These are phyloP conservation scores for Adela reaumurella DNA, from an alignment of 2,888 invertebrate genomes.

Conservation along the genomic window DNA sequence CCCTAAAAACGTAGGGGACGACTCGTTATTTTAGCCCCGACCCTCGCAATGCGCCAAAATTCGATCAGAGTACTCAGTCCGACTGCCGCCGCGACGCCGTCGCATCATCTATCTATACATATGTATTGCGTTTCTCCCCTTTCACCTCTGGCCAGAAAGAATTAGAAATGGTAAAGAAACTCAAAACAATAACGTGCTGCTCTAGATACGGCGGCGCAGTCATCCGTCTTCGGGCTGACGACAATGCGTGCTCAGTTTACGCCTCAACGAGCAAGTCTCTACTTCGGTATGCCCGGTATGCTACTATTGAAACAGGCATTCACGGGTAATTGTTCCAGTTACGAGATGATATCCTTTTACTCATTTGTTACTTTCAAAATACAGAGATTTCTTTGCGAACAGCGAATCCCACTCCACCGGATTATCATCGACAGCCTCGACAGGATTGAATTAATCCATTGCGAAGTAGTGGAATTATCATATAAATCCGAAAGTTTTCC, in stretches of 20 bases:
- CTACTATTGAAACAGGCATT: not conserved
- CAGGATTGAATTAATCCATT: too few species aligned
- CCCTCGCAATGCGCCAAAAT: constrained; percentile 13
- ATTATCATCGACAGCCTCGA: too few species aligned
- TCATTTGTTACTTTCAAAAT: too few species aligned
- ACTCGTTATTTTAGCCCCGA: constrained; percentile 29
- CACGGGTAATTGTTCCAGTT: not conserved
- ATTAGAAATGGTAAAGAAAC: not conserved
- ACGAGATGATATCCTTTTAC: not conserved
- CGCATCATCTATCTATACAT: too few species aligned
- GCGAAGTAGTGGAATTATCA: too few species aligned
- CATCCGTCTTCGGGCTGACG: not conserved
- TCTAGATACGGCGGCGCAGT: not conserved
- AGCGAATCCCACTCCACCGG: too few species aligned
- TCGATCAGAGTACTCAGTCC: not conserved
- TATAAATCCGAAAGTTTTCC: too few species aligned
- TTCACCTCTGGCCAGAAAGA: not conserved
- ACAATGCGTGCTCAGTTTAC: not conserved
- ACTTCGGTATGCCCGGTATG: not conserved
- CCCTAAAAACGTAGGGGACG: constrained; percentile 31
- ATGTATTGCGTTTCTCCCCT: not conserved
- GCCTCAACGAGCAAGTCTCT: not conserved
- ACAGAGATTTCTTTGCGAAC: too few species aligned
- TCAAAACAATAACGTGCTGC: not conserved
- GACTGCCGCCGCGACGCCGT: not conserved